Conservation (phyloP, 2,888 invertebrate species). For the Strigamia crassipes region DNA sequence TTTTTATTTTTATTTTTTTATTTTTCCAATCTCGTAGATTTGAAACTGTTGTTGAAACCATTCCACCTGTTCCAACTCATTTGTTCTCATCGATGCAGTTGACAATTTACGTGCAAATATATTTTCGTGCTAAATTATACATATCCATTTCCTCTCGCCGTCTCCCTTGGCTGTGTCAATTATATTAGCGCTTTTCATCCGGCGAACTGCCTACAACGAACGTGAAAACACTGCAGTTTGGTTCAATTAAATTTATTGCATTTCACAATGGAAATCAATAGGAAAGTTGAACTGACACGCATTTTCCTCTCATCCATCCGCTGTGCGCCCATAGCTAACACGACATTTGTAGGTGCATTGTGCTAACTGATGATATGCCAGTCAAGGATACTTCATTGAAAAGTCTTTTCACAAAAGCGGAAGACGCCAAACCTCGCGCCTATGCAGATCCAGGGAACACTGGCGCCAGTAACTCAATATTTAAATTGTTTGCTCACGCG, state of each 20-base stretch:
- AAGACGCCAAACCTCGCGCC: conserved; percentile 37
- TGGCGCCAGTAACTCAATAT: conserved; percentile 42
- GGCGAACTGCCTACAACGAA: background rate
- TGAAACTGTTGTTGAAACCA: background rate
- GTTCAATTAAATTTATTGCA: conserved; percentile 35
- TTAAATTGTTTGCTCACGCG: conserved; percentile 42
- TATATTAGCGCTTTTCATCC: conserved; percentile 37
- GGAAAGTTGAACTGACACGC: background rate
- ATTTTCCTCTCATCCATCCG: conserved; percentile 23
- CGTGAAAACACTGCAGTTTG: background rate
- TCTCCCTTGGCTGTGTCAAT: conserved; percentile 38
- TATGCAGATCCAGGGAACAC: conserved; percentile 38
- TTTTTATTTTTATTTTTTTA: no score
- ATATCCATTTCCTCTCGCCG: conserved; percentile 28
- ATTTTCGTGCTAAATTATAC: conserved; percentile 27
- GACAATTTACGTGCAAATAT: conserved; percentile 36
- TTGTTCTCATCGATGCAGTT: conserved; percentile 21
- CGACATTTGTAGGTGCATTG: conserved; percentile 39
- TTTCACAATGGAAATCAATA: conserved; percentile 18
- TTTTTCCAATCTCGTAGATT: background rate
- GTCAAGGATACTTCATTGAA: conserved; percentile 40
- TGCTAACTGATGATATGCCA: conserved; percentile 38
- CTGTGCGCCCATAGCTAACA: background rate
- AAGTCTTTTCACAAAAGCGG: conserved; percentile 34
- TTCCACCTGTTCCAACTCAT: conserved; percentile 20